Evolutionary conservation across 2,113 vertebrate species (phyloP).

Genomic region (Ptilonorhynchus violaceus): DNA sequence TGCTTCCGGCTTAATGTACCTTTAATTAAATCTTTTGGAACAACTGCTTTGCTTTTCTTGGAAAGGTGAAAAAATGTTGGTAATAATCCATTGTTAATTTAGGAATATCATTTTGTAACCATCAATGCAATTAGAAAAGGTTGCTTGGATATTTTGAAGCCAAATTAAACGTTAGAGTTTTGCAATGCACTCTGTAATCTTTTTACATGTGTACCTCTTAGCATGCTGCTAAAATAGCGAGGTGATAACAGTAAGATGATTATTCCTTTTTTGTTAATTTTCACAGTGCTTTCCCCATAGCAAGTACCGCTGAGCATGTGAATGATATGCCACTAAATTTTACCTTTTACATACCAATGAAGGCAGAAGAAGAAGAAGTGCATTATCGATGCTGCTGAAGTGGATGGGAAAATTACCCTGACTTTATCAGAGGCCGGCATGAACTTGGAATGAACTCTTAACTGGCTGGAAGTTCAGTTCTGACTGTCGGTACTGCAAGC

Average conservation of each 20-base stretch:
- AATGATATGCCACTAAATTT: not conserved
- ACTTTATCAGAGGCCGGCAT: not conserved
- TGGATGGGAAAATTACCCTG: not conserved
- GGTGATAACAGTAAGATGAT: not conserved
- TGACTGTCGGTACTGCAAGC: not conserved
- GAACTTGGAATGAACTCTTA: not conserved
- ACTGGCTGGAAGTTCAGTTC: not conserved
- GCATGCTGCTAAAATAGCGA: not conserved
- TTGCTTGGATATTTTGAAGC: not conserved
- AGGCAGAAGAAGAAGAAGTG: not conserved
- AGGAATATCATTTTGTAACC: not conserved
- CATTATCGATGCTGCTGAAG: not conserved
- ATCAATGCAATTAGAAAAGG: constrained; percentile 18
- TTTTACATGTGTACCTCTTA: not conserved
- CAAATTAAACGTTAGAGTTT: not conserved
- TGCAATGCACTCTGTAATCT: not conserved
- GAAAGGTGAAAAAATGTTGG: not conserved
- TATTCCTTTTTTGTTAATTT: not conserved
- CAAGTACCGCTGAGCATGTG: not conserved
- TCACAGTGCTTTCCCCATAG: not conserved
- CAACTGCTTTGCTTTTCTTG: not conserved
- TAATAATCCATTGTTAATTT: constrained; percentile 17
- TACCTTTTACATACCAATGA: not conserved
- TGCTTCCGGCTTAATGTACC: not conserved
- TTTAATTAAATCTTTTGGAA: constrained; percentile 52